Conservation (phyloP, 2,113 vertebrate genomes). For the Labeo catla region DNA sequence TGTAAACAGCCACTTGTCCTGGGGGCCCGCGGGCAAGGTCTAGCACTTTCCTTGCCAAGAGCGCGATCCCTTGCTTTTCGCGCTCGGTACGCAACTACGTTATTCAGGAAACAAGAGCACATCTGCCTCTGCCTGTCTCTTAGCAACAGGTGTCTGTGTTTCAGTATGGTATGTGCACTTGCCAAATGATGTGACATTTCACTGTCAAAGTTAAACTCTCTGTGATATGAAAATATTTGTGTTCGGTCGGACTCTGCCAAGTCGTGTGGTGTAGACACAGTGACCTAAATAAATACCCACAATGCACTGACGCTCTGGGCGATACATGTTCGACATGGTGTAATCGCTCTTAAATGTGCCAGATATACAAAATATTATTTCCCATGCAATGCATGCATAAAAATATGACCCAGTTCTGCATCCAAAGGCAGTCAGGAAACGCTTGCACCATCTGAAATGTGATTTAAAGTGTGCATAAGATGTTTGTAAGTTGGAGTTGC, state of each 20-base stretch:
- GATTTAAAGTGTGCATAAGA: constrained; percentile 12
- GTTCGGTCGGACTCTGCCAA: background rate
- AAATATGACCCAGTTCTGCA: constrained; percentile 29
- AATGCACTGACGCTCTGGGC: constrained; percentile 2
- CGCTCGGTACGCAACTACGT: background rate
- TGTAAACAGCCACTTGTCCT: constrained; percentile 18
- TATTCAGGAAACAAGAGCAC: constrained; percentile 32
- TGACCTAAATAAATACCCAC: constrained; percentile 36
- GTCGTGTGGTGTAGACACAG: constrained; percentile 11
- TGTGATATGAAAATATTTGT: constrained; percentile 23
- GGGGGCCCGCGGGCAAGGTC: background rate
- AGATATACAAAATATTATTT: background rate
- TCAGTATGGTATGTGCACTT: constrained; percentile 39
- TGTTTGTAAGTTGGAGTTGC: background rate
- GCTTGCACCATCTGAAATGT: constrained; percentile 1
- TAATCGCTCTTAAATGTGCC: background rate
- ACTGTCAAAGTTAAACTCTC: constrained; percentile 5
- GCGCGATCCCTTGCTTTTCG: background rate
- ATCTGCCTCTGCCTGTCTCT: constrained; percentile 50
- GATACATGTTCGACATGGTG: constrained; percentile 1
- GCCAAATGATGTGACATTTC: constrained; percentile 51
- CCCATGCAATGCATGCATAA: background rate
- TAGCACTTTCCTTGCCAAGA: background rate
- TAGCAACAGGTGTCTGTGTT: constrained; percentile 55
- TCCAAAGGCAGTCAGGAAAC: background rate